These are phyloP conservation scores for Empidonax traillii DNA, from an alignment of 2,113 vertebrate genomes.

Conservation along the genomic window DNA sequence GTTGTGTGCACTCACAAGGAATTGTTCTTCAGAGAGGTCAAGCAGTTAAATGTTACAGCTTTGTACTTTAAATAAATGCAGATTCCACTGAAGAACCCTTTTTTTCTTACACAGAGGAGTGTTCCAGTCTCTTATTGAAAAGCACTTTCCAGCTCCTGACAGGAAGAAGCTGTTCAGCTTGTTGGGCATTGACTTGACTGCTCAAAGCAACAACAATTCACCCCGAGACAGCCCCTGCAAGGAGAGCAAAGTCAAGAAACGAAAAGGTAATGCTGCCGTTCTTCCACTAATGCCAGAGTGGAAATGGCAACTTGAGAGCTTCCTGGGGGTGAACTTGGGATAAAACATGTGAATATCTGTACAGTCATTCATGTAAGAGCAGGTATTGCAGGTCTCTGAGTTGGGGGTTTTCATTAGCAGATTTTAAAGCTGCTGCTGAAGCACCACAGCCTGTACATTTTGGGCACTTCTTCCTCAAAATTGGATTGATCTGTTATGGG, in stretches of 20 bases:
- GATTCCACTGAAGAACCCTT: not conserved
- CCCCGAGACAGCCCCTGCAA: slow-evolving; percentile 82
- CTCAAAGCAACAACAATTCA: slow-evolving; percentile 87
- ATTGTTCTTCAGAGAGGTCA: not conserved
- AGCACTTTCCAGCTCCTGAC: slow-evolving; percentile 98
- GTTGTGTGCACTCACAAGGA: not conserved
- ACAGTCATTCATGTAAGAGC: not conserved
- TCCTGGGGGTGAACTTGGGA: not conserved
- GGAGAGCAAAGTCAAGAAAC: slow-evolving; percentile 89
- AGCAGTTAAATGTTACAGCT: not conserved
- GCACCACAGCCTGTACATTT: not conserved
- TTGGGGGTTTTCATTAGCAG: not conserved
- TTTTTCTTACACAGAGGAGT: slow-evolving; percentile 83
- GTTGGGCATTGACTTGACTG: slow-evolving; percentile 90
- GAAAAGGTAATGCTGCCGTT: slow-evolving; percentile 82
- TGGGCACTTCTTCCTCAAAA: not conserved
- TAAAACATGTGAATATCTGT: not conserved
- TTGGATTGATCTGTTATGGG: not conserved
- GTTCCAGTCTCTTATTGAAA: slow-evolving; percentile 94
- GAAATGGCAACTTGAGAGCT: not conserved
- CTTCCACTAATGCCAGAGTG: not conserved
- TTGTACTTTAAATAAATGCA: not conserved
- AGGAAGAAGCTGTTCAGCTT: slow-evolving; percentile 96
- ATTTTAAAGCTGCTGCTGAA: not conserved
- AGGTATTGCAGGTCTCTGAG: not conserved